Percentiles rank a stretch among this genome's conserved stretches.
These are phyloP conservation scores for Dorcus hopei DNA, from an alignment of 2,888 invertebrate species.

Conservation along the genomic window DNA sequence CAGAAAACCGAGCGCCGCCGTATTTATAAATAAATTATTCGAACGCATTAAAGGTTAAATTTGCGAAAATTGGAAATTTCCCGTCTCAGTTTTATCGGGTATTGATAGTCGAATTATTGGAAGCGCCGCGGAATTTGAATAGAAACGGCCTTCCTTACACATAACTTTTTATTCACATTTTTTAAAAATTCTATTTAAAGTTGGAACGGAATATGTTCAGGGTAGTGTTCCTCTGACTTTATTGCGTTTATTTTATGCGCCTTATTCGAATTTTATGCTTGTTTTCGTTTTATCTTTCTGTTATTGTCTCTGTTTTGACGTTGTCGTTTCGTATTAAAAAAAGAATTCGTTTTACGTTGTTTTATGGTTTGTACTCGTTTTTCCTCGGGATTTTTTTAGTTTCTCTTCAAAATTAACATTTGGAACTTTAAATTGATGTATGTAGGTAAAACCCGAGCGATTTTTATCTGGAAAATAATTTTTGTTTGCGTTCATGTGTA, in stretches of 20 bases:
- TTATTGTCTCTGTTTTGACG: not conserved
- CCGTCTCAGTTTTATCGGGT: too few relatives aligned
- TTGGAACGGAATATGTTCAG: slow-evolving; percentile 21
- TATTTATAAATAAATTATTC: too few relatives aligned
- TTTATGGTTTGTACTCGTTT: too few relatives aligned
- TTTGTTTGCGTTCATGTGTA: not conserved
- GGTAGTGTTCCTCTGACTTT: slow-evolving; percentile 18
- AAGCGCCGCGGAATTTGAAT: slow-evolving; percentile 19
- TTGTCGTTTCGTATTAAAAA: slow-evolving; percentile 11
- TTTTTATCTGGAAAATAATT: too few relatives aligned
- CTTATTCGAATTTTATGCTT: slow-evolving; percentile 13
- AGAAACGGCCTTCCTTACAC: slow-evolving; percentile 18
- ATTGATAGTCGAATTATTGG: not conserved
- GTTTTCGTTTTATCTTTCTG: not conserved
- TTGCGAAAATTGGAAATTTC: too few relatives aligned
- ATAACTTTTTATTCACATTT: slow-evolving; percentile 17
- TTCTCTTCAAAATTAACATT: too few relatives aligned
- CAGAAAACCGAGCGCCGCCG: too few relatives aligned
- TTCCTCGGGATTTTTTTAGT: too few relatives aligned
- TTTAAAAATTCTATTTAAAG: slow-evolving; percentile 18
- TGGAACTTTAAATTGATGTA: too few relatives aligned
- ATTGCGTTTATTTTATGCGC: slow-evolving; percentile 22
- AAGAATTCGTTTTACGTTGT: not conserved
- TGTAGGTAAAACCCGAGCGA: too few relatives aligned
- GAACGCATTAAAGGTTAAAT: too few relatives aligned